Evolutionary conservation across 2,797 vertebrate species (phyloP).

Genomic region (Mormyrops attenuatus): DNA sequence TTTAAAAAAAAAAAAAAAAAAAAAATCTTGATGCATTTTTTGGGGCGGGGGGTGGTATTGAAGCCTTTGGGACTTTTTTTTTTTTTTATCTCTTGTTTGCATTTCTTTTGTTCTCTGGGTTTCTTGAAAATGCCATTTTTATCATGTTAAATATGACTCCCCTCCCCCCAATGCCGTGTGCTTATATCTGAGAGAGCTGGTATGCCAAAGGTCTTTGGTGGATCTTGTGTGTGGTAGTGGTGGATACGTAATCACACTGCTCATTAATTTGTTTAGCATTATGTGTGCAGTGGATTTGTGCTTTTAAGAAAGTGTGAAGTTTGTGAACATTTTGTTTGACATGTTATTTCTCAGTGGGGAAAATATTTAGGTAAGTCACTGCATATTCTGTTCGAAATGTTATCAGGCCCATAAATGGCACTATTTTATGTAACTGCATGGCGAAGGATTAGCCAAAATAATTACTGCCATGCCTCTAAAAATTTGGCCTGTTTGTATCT

Average conservation of each 20-base stretch:
- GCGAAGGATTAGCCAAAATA: neutral
- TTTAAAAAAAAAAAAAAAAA: neutral
- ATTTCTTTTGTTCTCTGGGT: neutral
- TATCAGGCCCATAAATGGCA: neutral
- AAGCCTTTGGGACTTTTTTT: neutral
- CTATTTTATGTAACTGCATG: neutral
- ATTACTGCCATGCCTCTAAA: neutral
- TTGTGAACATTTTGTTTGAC: neutral
- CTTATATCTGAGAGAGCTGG: neutral
- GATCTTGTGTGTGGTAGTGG: neutral
- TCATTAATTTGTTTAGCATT: neutral
- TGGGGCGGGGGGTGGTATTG: neutral
- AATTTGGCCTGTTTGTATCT: neutral
- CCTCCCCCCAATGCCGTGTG: neutral
- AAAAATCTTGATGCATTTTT: neutral
- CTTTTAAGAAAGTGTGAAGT: neutral
- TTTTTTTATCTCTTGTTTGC: neutral
- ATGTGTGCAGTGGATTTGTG: neutral
- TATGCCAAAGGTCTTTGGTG: conserved; percentile 4
- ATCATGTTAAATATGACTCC: neutral
- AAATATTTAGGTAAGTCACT: neutral
- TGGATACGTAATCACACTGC: neutral
- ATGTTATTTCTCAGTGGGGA: neutral
- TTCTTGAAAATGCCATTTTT: neutral
- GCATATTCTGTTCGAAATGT: neutral